Conservation (phyloP, 2,113 vertebrate genomes). For the Ovibos moschatus region DNA sequence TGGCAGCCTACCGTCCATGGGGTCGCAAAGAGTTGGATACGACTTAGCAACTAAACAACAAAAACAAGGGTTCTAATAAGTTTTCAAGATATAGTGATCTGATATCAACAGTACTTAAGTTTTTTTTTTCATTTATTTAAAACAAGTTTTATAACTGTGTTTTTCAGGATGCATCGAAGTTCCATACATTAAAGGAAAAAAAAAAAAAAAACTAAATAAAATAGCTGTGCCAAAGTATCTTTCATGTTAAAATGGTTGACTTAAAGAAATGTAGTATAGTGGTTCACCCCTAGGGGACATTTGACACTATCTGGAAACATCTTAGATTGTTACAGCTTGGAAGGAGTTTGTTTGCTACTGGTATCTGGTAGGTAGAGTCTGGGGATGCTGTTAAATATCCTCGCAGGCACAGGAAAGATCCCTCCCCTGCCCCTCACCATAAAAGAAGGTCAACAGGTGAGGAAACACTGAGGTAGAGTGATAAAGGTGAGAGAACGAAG, state of each 20-base stretch:
- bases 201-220: neutral
- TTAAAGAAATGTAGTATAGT: neutral
- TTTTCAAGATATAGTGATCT: neutral
- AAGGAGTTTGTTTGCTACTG: neutral
- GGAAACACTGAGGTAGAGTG: neutral
- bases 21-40: neutral
- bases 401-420: neutral
- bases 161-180: neutral
- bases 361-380: neutral
- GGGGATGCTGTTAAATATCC: neutral
- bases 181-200: neutral
- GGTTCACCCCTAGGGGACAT: neutral
- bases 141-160: neutral
- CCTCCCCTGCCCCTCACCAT: fast-evolving
- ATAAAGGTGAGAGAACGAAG: neutral
- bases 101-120: neutral
- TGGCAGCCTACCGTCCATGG: neutral
- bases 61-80: neutral
- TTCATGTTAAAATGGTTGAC: neutral
- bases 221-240: neutral
- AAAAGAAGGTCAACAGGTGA: neutral
- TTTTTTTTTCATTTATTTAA: neutral
- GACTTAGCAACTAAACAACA: neutral
- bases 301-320: neutral
- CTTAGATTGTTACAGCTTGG: neutral